Conservation (phyloP, 1,140 invertebrate species). For the Stenopsyche tienmushanensis region DNA sequence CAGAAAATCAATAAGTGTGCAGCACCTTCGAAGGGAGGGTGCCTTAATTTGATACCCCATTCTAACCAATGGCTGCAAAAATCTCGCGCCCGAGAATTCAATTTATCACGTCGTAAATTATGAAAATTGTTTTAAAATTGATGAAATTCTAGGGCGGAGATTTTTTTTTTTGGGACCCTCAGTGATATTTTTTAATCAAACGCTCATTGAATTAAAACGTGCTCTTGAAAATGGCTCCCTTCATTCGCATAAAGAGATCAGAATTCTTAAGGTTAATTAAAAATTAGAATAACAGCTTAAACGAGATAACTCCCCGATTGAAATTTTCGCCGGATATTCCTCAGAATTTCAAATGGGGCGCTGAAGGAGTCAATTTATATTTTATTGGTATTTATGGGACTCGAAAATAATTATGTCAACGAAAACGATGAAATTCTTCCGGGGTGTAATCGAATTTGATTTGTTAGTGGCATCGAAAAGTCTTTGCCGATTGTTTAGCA, state of each 20-base stretch:
- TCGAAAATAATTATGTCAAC: too few relatives aligned
- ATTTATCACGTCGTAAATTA: conserved; percentile 21
- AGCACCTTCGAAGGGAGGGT: too few relatives aligned
- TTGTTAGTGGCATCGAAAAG: too few relatives aligned
- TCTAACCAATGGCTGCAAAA: neutral
- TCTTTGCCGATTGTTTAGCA: too few relatives aligned
- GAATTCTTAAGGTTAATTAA: neutral
- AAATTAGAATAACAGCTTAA: neutral
- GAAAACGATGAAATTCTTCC: too few relatives aligned
- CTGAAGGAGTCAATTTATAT: too few relatives aligned
- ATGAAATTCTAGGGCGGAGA: neutral
- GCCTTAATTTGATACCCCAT: neutral
- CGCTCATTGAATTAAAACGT: neutral
- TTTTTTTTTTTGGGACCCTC: neutral
- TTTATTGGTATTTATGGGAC: too few relatives aligned
- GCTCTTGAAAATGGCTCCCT: neutral
- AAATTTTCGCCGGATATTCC: too few relatives aligned
- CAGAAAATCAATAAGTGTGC: too few relatives aligned
- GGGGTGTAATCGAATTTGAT: too few relatives aligned
- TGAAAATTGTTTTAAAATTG: neutral
- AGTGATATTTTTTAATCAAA: conserved; percentile 6
- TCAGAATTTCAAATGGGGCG: too few relatives aligned
- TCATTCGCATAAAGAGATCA: neutral
- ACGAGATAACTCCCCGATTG: too few relatives aligned
- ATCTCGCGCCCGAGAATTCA: conserved; percentile 12